Evolutionary conservation across 2,113 vertebrate species (phyloP), one percentile per base, ranked within the genome.

Genomic region (Larimichthys polyactis): DNA sequence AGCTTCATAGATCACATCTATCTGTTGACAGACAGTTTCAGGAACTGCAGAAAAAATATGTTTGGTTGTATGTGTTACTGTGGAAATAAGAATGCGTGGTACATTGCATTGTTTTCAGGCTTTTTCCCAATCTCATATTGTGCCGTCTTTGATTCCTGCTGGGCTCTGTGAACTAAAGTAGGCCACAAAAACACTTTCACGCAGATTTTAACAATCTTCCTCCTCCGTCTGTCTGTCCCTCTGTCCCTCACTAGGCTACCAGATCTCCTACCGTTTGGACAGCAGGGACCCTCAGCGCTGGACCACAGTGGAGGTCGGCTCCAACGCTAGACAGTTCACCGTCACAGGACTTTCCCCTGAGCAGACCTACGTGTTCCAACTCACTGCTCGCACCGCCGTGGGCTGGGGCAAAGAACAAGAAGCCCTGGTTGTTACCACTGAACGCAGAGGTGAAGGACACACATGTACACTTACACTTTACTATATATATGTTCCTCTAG

Each of bases 341-440:
- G 97, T 97, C 59, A 97, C 96, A 0, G 96, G 96, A 29, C 95
- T 99, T 86, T 87, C 89, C 76, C 95, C 96, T 0, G 97, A 99
- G 87, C 97, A 97, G 0, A 95, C 95, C 0, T 99, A 99, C 69
- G 60, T 97, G 87, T 99, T 99, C 89, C 94, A 96, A 49, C 95
- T 98, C 1, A 96, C 94, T 0, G 97, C 97, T 88, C 97, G 97
- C 90, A 99, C 98, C 0, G 91, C 97, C n/a, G 96, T 97, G 88
- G 98, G 98, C 91, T 99, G 97, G 98, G 98, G 98, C 0, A 90
- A 94, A 29, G 94, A 96, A 0, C 94, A 97, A 85, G 96, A 98
- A 78, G 98, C 97, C 58, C 94, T 97, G 0, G 97, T 99, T 82
- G 96, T 99, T 89, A 99, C 98, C 20, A 99, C 97, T 0, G 97